Conservation (phyloP, 2,888 invertebrate genomes). For the Lysandra bellargus region DNA sequence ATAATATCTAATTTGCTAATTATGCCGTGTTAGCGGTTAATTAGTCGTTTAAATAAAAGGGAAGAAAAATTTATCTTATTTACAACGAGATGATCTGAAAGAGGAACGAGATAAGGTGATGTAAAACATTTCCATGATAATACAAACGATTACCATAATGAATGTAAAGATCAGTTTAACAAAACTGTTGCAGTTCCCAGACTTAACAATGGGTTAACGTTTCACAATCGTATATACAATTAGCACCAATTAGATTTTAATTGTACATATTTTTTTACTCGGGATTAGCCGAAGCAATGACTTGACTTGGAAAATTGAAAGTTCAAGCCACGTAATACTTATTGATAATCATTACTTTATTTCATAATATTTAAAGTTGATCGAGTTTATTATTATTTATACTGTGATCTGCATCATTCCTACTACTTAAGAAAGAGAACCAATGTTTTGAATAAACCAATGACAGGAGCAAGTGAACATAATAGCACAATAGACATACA, state of each 20-base stretch:
- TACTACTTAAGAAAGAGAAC: no score
- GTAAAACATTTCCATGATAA: background rate
- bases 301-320: no score
- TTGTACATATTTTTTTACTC: background rate
- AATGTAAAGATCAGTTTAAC: background rate
- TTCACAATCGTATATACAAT: conserved; percentile 8
- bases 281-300: no score
- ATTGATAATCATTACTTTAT: no score
- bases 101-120: background rate
- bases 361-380: no score
- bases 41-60: background rate
- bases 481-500: no score
- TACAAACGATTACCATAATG: background rate
- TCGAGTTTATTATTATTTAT: no score
- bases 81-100: background rate
- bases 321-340: no score
- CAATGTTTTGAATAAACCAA: no score
- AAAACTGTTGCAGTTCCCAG: conserved; percentile 13
- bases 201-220: conserved; percentile 7
- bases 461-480: no score
- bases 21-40: background rate
- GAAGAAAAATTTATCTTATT: background rate
- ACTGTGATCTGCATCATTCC: no score
- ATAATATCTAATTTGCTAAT: background rate
- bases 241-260: conserved; percentile 4